Evolutionary conservation across 2,888 invertebrate species (phyloP).

Genomic region (Megastigmus dorsalis): DNA sequence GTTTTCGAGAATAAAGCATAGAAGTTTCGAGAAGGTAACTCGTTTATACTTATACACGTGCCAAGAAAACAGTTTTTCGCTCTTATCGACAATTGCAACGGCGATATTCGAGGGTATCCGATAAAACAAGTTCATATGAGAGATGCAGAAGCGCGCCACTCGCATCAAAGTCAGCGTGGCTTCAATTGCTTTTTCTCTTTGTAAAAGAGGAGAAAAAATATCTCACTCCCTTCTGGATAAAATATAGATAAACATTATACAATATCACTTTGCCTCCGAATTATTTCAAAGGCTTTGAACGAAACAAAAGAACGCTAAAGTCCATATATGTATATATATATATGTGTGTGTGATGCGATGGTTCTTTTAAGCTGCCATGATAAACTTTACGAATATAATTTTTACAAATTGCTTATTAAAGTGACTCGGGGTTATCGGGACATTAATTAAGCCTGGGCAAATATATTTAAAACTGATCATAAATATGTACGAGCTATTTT

Average conservation of each 20-base stretch:
- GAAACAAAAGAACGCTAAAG: constrained; percentile 17
- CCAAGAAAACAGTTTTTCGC: constrained; percentile 20
- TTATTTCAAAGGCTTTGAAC: constrained; percentile 18
- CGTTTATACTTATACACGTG: no score
- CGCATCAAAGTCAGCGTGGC: constrained; percentile 25
- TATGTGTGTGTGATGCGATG: no score
- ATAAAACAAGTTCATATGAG: constrained; percentile 34
- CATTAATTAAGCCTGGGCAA: no score
- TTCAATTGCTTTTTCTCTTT: constrained; percentile 26
- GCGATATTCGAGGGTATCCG: constrained; percentile 38
- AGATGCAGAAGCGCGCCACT: background rate
- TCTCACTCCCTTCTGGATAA: background rate
- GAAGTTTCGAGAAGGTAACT: no score
- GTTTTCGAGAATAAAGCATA: no score
- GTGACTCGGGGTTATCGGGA: no score
- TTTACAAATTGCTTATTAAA: no score
- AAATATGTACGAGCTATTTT: no score
- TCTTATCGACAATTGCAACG: constrained; percentile 34
- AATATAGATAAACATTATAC: background rate
- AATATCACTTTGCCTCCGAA: background rate
- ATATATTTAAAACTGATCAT: no score
- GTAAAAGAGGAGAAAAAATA: background rate
- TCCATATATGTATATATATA: no score
- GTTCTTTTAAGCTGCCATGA: no score
- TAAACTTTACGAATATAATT: no score